Conservation (phyloP, 2,888 invertebrate genomes). For the Theretra japonica region DNA sequence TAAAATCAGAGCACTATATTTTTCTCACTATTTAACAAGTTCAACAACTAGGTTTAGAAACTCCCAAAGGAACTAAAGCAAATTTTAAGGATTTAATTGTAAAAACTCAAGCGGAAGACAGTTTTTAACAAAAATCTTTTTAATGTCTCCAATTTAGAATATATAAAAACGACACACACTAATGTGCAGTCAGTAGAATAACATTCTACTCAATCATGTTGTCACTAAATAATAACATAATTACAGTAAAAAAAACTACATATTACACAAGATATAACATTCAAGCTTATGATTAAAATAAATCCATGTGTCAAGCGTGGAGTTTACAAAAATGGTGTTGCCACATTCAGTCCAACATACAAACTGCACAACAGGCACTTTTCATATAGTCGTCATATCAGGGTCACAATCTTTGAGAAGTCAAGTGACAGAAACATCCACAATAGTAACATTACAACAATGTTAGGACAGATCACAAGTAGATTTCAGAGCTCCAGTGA, state of each 20-base stretch:
- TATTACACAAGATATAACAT: constrained; percentile 26
- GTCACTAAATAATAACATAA: constrained; percentile 29
- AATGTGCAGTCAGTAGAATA: constrained; percentile 20
- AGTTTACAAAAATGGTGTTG: constrained; percentile 7
- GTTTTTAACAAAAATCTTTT: constrained; percentile 19
- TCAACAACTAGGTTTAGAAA: background rate
- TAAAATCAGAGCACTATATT: constrained; percentile 1
- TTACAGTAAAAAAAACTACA: constrained; percentile 27
- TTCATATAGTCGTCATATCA: constrained; percentile 48
- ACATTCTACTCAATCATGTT: constrained; percentile 4
- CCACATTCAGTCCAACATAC: constrained; percentile 19
- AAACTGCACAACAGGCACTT: constrained; percentile 66
- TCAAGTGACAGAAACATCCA: constrained; percentile 18
- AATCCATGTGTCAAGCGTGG: constrained; percentile 25
- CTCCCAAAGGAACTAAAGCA: background rate
- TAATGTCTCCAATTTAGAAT: constrained; percentile 26
- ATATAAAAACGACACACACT: constrained; percentile 15
- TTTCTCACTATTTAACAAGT: background rate
- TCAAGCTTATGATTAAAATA: constrained; percentile 27
- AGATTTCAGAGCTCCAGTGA: constrained; percentile 38
- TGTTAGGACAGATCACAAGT: constrained; percentile 55
- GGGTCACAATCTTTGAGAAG: constrained; percentile 43
- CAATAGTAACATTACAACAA: constrained; percentile 28
- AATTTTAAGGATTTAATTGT: constrained; percentile 11
- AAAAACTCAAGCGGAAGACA: constrained; percentile 26